Conservation (phyloP, 2,888 invertebrate genomes). For the Microctonus hyperodae region DNA sequence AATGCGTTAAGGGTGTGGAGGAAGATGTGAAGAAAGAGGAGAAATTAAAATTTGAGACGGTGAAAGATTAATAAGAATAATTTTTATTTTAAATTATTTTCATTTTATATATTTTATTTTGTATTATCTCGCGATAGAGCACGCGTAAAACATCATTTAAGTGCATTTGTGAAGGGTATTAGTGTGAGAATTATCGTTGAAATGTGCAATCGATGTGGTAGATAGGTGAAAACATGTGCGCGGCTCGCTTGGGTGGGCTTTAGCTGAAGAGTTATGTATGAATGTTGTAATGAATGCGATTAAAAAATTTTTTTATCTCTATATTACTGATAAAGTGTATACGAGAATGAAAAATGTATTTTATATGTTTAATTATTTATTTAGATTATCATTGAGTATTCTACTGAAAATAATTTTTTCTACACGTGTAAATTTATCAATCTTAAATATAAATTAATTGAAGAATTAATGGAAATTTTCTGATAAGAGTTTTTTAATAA, state of each 20-base stretch:
- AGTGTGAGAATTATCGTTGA: constrained; percentile 2
- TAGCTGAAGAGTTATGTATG: constrained; percentile 18
- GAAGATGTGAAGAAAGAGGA: neutral
- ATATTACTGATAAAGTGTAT: neutral
- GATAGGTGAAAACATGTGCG: neutral
- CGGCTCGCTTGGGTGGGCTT: neutral
- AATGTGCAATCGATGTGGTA: constrained; percentile 23
- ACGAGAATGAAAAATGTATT: neutral
- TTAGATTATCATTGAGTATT: too few relatives aligned
- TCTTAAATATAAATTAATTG: too few relatives aligned
- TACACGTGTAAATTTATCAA: too few relatives aligned
- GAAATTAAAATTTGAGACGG: neutral
- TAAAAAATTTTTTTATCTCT: constrained; percentile 7
- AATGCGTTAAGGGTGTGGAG: neutral
- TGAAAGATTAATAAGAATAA: constrained; percentile 9
- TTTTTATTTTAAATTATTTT: neutral
- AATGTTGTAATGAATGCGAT: constrained; percentile 24
- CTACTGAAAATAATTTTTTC: too few relatives aligned
- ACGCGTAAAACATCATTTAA: constrained; percentile 14
- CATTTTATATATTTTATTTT: constrained; percentile 1
- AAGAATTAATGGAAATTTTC: too few relatives aligned
- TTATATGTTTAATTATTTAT: neutral
- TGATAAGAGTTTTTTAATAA: too few relatives aligned
- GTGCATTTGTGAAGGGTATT: constrained; percentile 1
- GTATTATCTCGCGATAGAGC: neutral